phyloP scores from a whole-genome alignment of 2,888 invertebrate species.

The Liopterus haemorrhoidalis region DNA sequence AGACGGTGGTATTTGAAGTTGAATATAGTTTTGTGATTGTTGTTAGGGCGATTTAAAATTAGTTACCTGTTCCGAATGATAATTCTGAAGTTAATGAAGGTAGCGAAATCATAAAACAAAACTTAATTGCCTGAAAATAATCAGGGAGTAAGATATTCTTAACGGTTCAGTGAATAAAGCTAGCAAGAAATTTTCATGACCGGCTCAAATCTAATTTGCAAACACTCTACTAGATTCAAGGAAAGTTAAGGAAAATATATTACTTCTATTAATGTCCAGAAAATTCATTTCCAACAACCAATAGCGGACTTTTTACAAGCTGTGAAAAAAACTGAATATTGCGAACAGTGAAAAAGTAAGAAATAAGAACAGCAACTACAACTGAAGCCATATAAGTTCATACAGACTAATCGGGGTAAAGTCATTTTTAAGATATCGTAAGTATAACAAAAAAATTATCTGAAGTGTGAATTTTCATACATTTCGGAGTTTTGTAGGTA shows the following conservation, averaged over 20 bases:
- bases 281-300: too few species aligned
- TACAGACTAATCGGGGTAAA: too few species aligned
- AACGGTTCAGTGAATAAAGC: slow-evolving; percentile 35
- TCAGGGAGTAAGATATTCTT: slow-evolving; percentile 43
- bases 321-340: too few species aligned
- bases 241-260: slow-evolving; percentile 42
- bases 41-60: neutral
- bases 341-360: too few species aligned
- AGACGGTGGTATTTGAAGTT: neutral
- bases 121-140: slow-evolving; percentile 43
- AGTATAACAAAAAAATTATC: too few species aligned
- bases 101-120: slow-evolving; percentile 40
- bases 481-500: too few species aligned
- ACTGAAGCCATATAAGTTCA: too few species aligned
- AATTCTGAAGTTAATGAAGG: slow-evolving; percentile 19
- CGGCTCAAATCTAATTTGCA: slow-evolving; percentile 43
- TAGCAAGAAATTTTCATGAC: slow-evolving; percentile 26
- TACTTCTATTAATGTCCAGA: too few species aligned
- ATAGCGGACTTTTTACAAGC: too few species aligned
- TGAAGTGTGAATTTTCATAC: too few species aligned
- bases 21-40: neutral
- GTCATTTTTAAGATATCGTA: too few species aligned
- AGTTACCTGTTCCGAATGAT: neutral
- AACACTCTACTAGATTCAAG: slow-evolving; percentile 43
- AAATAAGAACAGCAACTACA: too few species aligned